phyloP scores from a whole-genome alignment of 2,888 invertebrate species.

The Protodeltote pygarga region DNA sequence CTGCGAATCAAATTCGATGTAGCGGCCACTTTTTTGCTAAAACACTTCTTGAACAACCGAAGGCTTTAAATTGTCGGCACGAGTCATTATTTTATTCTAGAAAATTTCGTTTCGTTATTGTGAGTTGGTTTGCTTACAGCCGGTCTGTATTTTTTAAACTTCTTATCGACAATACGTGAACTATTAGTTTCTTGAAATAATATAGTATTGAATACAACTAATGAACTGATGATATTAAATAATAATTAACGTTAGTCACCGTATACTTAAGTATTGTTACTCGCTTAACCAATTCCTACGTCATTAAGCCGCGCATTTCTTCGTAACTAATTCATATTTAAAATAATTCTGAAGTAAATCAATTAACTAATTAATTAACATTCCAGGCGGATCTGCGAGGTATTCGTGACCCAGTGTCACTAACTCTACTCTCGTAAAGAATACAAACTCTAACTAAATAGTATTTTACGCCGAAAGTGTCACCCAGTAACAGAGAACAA shows the following conservation, averaged over 20 bases:
- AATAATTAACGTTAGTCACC: slow-evolving; percentile 28
- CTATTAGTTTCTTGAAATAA: too few species aligned
- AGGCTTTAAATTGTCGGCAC: not conserved
- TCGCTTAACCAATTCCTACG: too few species aligned
- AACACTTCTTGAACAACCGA: slow-evolving; percentile 1
- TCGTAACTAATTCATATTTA: slow-evolving; percentile 1
- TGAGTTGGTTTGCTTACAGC: too few species aligned
- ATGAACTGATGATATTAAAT: too few species aligned
- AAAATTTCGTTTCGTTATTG: slow-evolving; percentile 1
- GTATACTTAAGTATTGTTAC: too few species aligned
- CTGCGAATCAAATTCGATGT: slow-evolving; percentile 78
- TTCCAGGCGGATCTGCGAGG: not conserved
- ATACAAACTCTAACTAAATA: not conserved
- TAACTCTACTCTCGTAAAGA: not conserved
- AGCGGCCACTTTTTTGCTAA: slow-evolving; percentile 39
- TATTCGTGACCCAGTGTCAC: not conserved
- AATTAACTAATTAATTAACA: not conserved
- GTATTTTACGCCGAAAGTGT: not conserved
- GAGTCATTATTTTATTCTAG: not conserved
- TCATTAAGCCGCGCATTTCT: not conserved
- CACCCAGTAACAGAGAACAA: slow-evolving; percentile 32
- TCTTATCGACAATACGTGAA: too few species aligned
- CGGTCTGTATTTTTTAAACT: too few species aligned
- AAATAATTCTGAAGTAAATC: not conserved
- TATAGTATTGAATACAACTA: too few species aligned